Evolutionary conservation across 2,888 invertebrate genomes (phyloP).

Genomic region (Nomada lathburiana): DNA sequence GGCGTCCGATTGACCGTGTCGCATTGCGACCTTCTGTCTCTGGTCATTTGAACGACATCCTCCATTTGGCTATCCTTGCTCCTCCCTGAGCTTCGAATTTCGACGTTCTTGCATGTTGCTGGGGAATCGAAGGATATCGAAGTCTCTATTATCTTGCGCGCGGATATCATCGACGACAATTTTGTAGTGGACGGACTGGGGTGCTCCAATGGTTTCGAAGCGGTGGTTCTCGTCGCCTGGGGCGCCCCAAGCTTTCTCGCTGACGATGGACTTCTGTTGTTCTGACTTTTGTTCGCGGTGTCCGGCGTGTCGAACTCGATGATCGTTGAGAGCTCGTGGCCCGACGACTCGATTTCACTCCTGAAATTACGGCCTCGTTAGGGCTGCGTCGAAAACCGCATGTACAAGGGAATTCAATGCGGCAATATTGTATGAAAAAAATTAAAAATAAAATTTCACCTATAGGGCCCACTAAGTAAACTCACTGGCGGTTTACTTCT

Average conservation of each 20-base stretch:
- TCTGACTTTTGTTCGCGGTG: conserved; percentile 83
- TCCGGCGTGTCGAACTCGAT: conserved; percentile 89
- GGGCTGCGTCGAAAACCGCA: not conserved
- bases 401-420: not conserved
- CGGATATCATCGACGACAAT: not conserved
- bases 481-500: conserved; percentile 78
- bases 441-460: conserved; percentile 66
- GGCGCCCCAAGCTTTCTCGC: conserved; percentile 32
- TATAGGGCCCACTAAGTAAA: conserved; percentile 74
- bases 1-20: conserved; percentile 29
- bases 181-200: conserved; percentile 58
- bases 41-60: conserved; percentile 25
- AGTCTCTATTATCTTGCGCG: conserved; percentile 29
- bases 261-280: conserved; percentile 69
- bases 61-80: conserved; percentile 14
- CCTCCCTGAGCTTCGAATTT: not conserved
- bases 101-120: conserved; percentile 10
- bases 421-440: not conserved
- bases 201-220: conserved; percentile 68
- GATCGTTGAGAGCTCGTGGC: conserved; percentile 89
- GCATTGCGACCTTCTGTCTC: conserved; percentile 57
- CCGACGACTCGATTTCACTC: conserved; percentile 73
- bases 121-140: conserved; percentile 14
- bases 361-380: conserved; percentile 61
- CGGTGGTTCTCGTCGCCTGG: conserved; percentile 34